Conservation (phyloP, 2,113 vertebrate species). For the Epinephelus lanceolatus region DNA sequence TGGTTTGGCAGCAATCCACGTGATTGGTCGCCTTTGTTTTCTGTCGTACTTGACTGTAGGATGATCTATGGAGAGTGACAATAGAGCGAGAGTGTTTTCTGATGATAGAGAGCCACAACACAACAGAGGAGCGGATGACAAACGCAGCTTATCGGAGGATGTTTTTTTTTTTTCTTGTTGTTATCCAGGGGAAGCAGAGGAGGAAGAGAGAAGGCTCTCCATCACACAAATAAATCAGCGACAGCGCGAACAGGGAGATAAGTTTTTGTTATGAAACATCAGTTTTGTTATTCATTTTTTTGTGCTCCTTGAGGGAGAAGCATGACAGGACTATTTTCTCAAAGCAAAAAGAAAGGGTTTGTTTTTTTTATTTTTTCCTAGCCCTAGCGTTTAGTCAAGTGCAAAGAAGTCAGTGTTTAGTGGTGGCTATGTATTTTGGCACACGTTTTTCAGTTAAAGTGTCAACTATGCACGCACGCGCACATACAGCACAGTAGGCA, state of each 20-base stretch:
- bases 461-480: constrained; percentile 63
- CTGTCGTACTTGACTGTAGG: constrained; percentile 32
- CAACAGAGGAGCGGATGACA: constrained; percentile 48
- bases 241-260: constrained; percentile 46
- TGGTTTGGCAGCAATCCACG: constrained; percentile 55
- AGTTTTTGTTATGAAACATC: constrained; percentile 54
- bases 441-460: constrained; percentile 61
- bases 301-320: constrained; percentile 59
- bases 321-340: constrained; percentile 59
- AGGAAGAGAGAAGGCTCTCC: constrained; percentile 45
- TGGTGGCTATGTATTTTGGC: constrained; percentile 77
- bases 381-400: constrained; percentile 78
- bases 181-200: constrained; percentile 37
- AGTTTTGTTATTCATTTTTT: constrained; percentile 51
- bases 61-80: constrained; percentile 50
- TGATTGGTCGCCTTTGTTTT: constrained; percentile 58
- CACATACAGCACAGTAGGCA: constrained; percentile 70
- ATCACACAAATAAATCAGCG: constrained; percentile 67
- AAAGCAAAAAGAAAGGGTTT: constrained; percentile 50
- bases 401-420: constrained; percentile 73
- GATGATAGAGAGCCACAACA: constrained; percentile 61
- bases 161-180: constrained; percentile 11
- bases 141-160: constrained; percentile 60
- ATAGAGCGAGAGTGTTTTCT: constrained; percentile 44
- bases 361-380: constrained; percentile 56